phyloP scores from a whole-genome alignment of 2,888 invertebrate genomes.

The Torymus aiolomorphi region DNA sequence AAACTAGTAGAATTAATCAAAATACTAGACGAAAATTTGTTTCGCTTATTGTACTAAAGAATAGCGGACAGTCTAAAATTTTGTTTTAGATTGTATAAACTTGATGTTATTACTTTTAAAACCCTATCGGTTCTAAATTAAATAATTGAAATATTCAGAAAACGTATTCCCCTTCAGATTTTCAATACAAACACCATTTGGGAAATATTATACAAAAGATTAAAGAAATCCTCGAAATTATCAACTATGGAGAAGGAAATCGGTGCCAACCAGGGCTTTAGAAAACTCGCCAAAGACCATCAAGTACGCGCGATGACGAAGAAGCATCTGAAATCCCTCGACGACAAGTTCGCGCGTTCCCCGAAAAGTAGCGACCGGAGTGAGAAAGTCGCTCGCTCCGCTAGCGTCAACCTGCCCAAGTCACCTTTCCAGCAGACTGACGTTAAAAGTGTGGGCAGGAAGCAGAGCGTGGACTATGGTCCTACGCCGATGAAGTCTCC shows the following conservation, averaged over 20 bases:
- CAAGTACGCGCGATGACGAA: constrained; percentile 2
- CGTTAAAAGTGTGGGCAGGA: not conserved
- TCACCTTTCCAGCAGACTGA: not conserved
- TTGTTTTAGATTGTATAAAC: too few species aligned
- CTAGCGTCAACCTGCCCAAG: constrained; percentile 16
- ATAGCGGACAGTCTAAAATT: too few species aligned
- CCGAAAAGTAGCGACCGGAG: not conserved
- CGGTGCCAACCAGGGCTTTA: constrained; percentile 26
- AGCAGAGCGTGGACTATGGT: not conserved
- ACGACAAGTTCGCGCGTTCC: not conserved
- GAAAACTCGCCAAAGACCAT: constrained; percentile 44
- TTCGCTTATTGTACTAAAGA: not conserved
- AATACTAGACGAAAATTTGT: not conserved
- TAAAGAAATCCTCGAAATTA: constrained; percentile 4
- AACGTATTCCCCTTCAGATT: constrained; percentile 54
- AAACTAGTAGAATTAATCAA: not conserved
- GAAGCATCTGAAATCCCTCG: not conserved
- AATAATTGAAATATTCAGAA: too few species aligned
- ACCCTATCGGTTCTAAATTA: too few species aligned
- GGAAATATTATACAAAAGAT: constrained; percentile 61
- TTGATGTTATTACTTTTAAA: too few species aligned
- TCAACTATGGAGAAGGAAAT: constrained; percentile 48
- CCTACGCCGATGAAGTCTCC: not conserved
- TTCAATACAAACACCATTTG: constrained; percentile 63
- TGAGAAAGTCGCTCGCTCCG: constrained; percentile 18